Conservation (phyloP, 2,113 vertebrate genomes). For the Poeciliopsis occidentalis region DNA sequence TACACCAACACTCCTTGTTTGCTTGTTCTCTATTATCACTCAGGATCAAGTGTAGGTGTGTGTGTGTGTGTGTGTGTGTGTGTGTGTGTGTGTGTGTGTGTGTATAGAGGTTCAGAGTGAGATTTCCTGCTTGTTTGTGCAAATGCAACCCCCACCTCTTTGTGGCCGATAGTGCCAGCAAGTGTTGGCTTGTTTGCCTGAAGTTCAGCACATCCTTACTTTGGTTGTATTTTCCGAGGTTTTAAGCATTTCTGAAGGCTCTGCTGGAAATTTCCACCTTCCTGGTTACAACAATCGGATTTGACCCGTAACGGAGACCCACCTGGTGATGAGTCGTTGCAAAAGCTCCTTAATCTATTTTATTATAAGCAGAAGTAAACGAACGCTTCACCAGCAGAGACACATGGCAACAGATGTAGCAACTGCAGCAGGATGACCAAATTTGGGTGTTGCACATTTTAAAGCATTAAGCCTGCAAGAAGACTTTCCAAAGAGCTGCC, state of each 20-base stretch:
- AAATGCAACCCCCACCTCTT: constrained; percentile 26
- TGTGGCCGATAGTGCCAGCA: constrained; percentile 31
- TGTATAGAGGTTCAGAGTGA: neutral
- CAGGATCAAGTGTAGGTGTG: neutral
- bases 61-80: neutral
- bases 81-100: constrained; percentile 14
- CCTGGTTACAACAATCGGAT: neutral
- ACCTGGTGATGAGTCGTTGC: neutral
- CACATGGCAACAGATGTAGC: neutral
- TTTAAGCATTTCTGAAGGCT: neutral
- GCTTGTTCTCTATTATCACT: constrained; percentile 28
- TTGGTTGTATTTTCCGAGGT: constrained; percentile 10
- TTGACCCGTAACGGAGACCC: neutral
- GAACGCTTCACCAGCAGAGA: neutral
- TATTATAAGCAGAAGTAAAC: neutral
- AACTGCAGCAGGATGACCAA: constrained; percentile 15
- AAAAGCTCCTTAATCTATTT: neutral
- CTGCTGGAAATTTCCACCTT: constrained; percentile 17
- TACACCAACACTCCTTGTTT: constrained; percentile 34
- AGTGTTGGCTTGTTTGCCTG: constrained; percentile 67
- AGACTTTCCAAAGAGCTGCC: neutral
- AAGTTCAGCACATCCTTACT: constrained; percentile 41
- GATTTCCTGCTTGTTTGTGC: constrained; percentile 46
- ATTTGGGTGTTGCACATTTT: neutral
- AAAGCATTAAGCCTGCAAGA: neutral